phyloP scores from a whole-genome alignment of 1,140 invertebrate genomes.

The Colletes gigas region DNA sequence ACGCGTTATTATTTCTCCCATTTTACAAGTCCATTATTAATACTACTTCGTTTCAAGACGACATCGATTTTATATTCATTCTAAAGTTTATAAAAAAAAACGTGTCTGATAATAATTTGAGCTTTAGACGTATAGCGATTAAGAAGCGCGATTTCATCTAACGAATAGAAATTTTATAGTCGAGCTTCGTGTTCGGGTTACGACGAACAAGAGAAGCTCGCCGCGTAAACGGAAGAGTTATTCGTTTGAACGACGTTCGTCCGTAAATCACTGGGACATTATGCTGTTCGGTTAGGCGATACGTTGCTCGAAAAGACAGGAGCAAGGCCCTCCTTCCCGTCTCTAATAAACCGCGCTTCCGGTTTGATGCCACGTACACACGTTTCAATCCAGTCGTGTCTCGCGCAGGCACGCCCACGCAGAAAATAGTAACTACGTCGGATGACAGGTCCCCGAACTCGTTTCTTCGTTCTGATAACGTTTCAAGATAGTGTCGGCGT shows the following conservation, averaged over 20 bases:
- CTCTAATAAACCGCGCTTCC: background rate
- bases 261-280: background rate
- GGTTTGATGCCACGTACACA: background rate
- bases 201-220: too few relatives aligned
- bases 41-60: too few relatives aligned
- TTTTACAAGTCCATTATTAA: too few relatives aligned
- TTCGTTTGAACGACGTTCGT: background rate
- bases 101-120: too few relatives aligned
- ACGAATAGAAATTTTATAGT: too few relatives aligned
- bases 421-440: background rate
- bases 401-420: too few relatives aligned
- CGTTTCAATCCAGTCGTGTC: conserved; percentile 1
- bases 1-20: too few relatives aligned
- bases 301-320: background rate
- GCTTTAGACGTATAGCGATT: too few relatives aligned
- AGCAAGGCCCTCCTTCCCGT: background rate
- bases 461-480: conserved; percentile 19
- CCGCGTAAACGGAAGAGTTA: background rate
- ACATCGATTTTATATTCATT: too few relatives aligned
- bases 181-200: too few relatives aligned
- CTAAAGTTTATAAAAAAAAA: too few relatives aligned
- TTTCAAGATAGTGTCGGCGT: background rate
- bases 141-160: too few relatives aligned
- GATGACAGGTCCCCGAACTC: background rate
- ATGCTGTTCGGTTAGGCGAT: background rate